A percentile compares a stretch with the other conserved stretches of the same genome.
These are phyloP conservation scores for Porites lutea DNA, from an alignment of 64 coral and sea anemone species.

Conservation along the genomic window DNA sequence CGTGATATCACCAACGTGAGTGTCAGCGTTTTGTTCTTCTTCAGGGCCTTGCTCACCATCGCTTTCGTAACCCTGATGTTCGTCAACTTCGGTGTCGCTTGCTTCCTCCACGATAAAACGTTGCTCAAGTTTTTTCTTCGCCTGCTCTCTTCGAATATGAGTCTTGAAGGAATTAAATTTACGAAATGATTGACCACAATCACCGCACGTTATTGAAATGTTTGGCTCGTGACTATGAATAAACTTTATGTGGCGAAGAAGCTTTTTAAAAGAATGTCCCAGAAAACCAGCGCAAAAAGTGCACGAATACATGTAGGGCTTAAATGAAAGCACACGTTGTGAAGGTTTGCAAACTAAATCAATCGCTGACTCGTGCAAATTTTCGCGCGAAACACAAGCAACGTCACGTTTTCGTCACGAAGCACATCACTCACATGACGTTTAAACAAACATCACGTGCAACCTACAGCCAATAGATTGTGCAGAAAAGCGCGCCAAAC, in stretches of 20 bases:
- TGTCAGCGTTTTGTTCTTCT: background rate
- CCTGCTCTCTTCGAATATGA: slow-evolving; percentile 61
- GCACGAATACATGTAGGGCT: background rate
- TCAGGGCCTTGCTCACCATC: background rate
- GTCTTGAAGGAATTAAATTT: slow-evolving; percentile 74
- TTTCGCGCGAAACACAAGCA: background rate
- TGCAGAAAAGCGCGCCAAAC: background rate
- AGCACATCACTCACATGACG: background rate
- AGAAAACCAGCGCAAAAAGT: background rate
- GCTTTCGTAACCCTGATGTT: background rate
- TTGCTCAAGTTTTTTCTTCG: no score
- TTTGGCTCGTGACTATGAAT: slow-evolving; percentile 77
- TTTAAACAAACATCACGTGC: background rate
- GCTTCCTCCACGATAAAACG: no score
- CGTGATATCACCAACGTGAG: slow-evolving; percentile 43
- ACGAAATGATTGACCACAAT: slow-evolving; percentile 69
- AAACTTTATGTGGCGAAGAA: slow-evolving; percentile 60
- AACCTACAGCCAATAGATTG: background rate
- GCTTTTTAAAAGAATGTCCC: background rate
- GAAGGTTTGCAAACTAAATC: background rate
- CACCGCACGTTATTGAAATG: slow-evolving; percentile 58
- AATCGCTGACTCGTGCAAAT: background rate
- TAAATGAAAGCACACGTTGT: background rate
- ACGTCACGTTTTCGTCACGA: no score
- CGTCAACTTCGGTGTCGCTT: no score